A percentile compares a stretch with the other conserved stretches of the same genome.
Evolutionary conservation across 1,140 invertebrate genomes (phyloP).

Genomic region (Zophobas morio): DNA sequence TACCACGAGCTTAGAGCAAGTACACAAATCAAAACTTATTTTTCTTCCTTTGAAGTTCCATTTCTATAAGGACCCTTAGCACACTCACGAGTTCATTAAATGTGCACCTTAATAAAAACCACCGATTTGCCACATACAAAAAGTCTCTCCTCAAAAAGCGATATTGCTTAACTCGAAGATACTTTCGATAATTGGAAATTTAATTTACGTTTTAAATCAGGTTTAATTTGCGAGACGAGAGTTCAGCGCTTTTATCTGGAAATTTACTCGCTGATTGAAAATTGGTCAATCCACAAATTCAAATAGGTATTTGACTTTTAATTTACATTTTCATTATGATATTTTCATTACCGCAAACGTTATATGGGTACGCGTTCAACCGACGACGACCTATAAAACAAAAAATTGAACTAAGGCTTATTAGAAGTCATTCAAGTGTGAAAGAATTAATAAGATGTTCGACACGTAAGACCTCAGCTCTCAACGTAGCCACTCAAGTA

Average conservation of each 20-base stretch:
- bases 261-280: constrained; percentile 36
- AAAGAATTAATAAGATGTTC: constrained; percentile 5
- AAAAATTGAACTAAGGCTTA: not conserved
- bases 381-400: not conserved
- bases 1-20: constrained; percentile 17
- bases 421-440: constrained; percentile 1
- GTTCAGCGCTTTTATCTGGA: constrained; percentile 32
- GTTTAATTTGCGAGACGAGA: constrained; percentile 36
- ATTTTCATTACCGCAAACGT: not conserved
- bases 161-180: constrained; percentile 6
- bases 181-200: constrained; percentile 43
- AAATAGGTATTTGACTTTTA: constrained; percentile 27
- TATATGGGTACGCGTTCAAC: no score
- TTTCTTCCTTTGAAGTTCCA: not conserved
- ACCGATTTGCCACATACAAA: not conserved
- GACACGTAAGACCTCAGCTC: not conserved
- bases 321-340: constrained; percentile 31
- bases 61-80: not conserved
- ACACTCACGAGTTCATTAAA: constrained; percentile 6
- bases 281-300: constrained; percentile 32
- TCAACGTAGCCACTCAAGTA: not conserved
- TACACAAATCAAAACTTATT: no score
- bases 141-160: constrained; percentile 5
- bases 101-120: not conserved
- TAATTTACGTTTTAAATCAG: constrained; percentile 37